These are phyloP conservation scores for Periophthalmodon schlosseri DNA, from an alignment of 2,113 vertebrate species.

Conservation along the genomic window DNA sequence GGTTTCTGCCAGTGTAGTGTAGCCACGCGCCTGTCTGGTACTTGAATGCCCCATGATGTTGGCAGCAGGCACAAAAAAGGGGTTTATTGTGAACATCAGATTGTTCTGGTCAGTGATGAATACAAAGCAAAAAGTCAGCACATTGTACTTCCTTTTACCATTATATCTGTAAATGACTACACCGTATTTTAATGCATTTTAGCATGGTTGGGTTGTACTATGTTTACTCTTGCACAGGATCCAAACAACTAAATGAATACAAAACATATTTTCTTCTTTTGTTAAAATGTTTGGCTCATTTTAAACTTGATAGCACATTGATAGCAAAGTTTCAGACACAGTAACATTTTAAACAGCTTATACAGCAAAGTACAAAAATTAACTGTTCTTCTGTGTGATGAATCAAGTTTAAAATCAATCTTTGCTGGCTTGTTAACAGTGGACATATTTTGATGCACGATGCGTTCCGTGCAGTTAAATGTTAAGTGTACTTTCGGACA, in stretches of 20 bases:
- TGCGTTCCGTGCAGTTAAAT: neutral
- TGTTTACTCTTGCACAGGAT: too few species aligned
- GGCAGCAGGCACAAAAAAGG: slow-evolving; percentile 49
- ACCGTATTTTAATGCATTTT: neutral
- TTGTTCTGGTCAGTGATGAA: slow-evolving; percentile 58
- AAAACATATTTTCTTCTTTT: too few species aligned
- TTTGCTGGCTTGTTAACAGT: neutral
- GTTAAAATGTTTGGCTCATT: too few species aligned
- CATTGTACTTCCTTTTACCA: slow-evolving; percentile 47
- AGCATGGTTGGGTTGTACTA: neutral
- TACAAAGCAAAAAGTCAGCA: slow-evolving; percentile 63
- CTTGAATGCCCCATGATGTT: slow-evolving; percentile 39
- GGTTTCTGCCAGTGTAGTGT: slow-evolving; percentile 48
- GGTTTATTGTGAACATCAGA: slow-evolving; percentile 67
- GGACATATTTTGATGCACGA: neutral
- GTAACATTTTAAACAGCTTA: too few species aligned
- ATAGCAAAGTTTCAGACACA: too few species aligned
- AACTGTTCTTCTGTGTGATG: neutral
- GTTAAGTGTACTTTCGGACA: slow-evolving; percentile 45
- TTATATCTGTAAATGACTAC: neutral
- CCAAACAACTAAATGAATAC: too few species aligned
- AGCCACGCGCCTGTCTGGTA: slow-evolving; percentile 44
- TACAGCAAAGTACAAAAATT: neutral
- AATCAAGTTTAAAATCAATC: neutral
- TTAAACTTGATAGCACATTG: too few species aligned